Base-by-base conservation (phyloP, 2,113 vertebrate species). In the Centropristis striata region DNA sequence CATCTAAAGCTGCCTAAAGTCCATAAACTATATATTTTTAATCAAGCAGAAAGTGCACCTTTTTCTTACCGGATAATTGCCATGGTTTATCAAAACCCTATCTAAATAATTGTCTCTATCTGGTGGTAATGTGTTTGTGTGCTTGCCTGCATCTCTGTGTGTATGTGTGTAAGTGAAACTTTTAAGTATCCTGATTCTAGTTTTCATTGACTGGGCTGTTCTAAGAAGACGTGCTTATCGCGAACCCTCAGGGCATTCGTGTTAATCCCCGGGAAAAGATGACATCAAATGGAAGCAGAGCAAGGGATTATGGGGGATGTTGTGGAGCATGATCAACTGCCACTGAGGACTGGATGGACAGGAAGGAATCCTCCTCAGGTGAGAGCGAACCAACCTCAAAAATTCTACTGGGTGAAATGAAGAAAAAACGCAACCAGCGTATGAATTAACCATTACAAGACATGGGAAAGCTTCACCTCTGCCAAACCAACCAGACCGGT, bases 181-280 rank as follows among this genome's bases (percentile, higher is more conserved):
- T 85, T 83, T 60, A 90, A 88, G 86, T 66, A 86, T 80, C 70
- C 54, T 66, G 69, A 89, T 80, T 74, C 78, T 54, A 66, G 49
- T 77, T 85, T 86, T 84, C 78, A 90, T 91, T 80, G 87, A 83
- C 84, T 81, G 71, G 59, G 76, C 72, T 72, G 68, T 86, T 91
- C 78, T 86, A 53, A 86, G 83, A 86, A 80, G 66, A 59, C 25
- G 14, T 69, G 70, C 83, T 92, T 91, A 92, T 92, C 83, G 9
- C 27, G 9, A 37, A 53, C 67, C 87, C 80, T 85, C 71, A 46
- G 88, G 89, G 78, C 81, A 75, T 44, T 65, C 2, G 21, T 83
- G 85, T 84, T 93, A 92, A 92, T 93, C 92, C 90, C 78, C 4
- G 4, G 64, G 86, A 90, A 86, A 88, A 89, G 84, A 89, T 88